Percentiles rank a stretch among this genome's conserved stretches.
These are phyloP conservation scores for Cariama cristata DNA, from an alignment of 2,113 vertebrate genomes.

Conservation along the genomic window DNA sequence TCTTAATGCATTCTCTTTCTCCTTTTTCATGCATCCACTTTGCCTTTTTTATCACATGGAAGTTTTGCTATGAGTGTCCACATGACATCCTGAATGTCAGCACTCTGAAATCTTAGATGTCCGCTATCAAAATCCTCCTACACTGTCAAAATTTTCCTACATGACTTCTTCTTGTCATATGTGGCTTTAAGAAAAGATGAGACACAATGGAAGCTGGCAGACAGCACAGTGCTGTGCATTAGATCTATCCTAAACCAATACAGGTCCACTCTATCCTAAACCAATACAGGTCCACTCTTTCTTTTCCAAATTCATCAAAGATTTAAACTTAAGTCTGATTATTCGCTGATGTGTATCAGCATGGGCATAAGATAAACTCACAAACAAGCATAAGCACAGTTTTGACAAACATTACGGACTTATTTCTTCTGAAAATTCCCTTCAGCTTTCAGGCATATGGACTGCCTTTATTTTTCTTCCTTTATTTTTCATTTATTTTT, in stretches of 20 bases:
- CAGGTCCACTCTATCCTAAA: background rate
- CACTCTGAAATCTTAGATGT: background rate
- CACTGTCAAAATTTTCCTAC: background rate
- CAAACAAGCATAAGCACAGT: background rate
- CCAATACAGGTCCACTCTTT: background rate
- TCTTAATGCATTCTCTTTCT: background rate
- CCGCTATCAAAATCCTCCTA: background rate
- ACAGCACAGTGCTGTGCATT: background rate
- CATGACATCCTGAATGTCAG: background rate
- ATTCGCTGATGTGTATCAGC: background rate
- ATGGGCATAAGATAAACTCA: background rate
- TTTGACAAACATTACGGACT: background rate
- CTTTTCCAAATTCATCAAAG: background rate
- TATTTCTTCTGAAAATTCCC: background rate
- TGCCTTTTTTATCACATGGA: background rate
- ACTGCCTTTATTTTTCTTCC: background rate
- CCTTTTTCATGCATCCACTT: background rate
- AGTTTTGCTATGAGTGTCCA: background rate
- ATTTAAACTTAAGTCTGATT: background rate
- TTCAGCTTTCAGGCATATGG: background rate
- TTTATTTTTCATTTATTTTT: background rate
- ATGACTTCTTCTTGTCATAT: background rate
- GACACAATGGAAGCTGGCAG: background rate
- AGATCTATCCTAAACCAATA: background rate
- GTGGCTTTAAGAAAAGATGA: background rate